Conservation (phyloP, 2,888 invertebrate species). For the Eurytoma adleriae region DNA sequence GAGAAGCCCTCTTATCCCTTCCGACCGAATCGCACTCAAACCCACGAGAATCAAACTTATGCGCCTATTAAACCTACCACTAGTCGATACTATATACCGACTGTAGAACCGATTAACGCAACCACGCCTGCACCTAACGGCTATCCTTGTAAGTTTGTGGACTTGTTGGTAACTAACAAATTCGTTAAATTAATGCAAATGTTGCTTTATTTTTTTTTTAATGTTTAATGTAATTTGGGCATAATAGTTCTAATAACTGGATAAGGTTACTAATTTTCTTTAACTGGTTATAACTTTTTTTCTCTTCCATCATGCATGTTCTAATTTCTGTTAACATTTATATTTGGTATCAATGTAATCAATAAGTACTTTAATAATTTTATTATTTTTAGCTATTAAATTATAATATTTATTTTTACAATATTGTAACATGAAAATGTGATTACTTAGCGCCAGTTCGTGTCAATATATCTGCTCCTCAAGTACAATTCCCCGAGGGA, state of each 20-base stretch:
- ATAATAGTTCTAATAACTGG: too few species aligned
- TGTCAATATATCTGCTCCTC: conserved; percentile 80
- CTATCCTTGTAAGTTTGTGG: conserved; percentile 68
- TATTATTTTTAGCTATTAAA: neutral
- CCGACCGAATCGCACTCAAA: conserved; percentile 68
- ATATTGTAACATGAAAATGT: neutral
- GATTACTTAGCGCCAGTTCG: conserved; percentile 80
- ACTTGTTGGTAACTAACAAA: neutral
- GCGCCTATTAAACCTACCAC: conserved; percentile 73
- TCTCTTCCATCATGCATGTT: too few species aligned
- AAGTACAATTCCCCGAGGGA: conserved; percentile 81
- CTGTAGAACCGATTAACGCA: conserved; percentile 66
- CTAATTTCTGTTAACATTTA: neutral
- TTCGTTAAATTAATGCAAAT: neutral
- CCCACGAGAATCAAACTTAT: conserved; percentile 63
- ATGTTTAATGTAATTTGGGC: too few species aligned
- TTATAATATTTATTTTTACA: conserved; percentile 10
- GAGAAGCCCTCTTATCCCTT: conserved; percentile 69
- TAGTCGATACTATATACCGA: conserved; percentile 64
- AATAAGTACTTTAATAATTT: neutral
- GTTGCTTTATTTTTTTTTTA: too few species aligned
- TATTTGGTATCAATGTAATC: neutral
- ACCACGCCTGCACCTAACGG: conserved; percentile 55
- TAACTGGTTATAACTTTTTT: too few species aligned
- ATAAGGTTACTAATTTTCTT: too few species aligned